Evolutionary conservation across 2,888 invertebrate species (phyloP), one percentile per base, ranked within the genome.

Genomic region (Empis stercorea): DNA sequence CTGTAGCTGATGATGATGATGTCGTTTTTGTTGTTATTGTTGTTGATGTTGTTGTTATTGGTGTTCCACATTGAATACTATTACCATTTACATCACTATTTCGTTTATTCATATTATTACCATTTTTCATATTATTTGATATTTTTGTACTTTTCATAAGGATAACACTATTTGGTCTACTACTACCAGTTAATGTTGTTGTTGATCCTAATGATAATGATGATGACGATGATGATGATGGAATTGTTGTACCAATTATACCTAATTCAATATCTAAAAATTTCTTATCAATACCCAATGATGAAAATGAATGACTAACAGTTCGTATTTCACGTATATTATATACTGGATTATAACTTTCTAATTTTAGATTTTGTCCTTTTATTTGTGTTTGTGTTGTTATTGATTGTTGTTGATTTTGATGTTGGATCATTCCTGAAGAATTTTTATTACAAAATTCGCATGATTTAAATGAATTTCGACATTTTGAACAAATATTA

Each of bases 301-400:
- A 62, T 30, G 70, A 69, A 57, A 70, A 69, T 13, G 68, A 68
- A 56, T 70, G 66, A 4, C 64, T 57, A 1, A 60, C 59, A 0
- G 69, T 66, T 47, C 70, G 63, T 30, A 70, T 70, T 52, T 70
- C 69, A 2, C 70, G 65, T 45, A 70, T 65, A 53, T 70, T 70
- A 48, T 70, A 70, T 1, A 70, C 69, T 0, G 69, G 69, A 52
- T 58, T 68, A 52, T 70, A 70, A 45, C 57, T 58, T 7, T 59
- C 56, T 10, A 59, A 46, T 11, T 55, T 50, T 38, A 48, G 16
- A 38, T 51, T 50, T 46, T 48, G 48, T 37, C 2, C 49, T 27
- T 27, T 4, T 2, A 37, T 41, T n/a, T n/a, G n/a, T 30, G 30
- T 34, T 34, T 44, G 14, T 14, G 44, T 7, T 39, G 17, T 10